phyloP scores from a whole-genome alignment of 2,113 vertebrate species.

The Collichthys lucidus region DNA sequence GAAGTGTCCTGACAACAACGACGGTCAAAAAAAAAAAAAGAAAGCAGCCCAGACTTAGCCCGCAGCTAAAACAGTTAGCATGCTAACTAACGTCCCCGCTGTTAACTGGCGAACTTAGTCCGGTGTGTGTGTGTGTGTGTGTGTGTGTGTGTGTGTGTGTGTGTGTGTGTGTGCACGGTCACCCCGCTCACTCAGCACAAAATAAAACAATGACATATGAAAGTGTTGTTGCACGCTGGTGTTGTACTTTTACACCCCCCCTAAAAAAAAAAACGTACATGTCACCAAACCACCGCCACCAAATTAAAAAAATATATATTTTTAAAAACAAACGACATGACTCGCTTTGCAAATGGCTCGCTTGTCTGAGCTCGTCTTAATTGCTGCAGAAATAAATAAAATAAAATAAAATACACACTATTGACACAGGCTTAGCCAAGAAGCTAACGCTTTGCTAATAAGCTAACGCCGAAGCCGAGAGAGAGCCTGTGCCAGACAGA shows the following conservation, averaged over 20 bases:
- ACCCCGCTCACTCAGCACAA: conserved; percentile 75
- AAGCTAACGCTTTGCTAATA: conserved; percentile 73
- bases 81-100: conserved; percentile 70
- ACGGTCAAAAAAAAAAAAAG: background rate
- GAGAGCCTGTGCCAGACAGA: conserved; percentile 76
- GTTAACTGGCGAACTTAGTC: conserved; percentile 74
- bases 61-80: conserved; percentile 72
- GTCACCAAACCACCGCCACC: too few relatives aligned
- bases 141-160: too few relatives aligned
- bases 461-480: conserved; percentile 77
- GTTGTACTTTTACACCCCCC: background rate
- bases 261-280: background rate
- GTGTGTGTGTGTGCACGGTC: conserved; percentile 61
- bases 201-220: conserved; percentile 61
- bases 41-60: conserved; percentile 41
- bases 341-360: conserved; percentile 4
- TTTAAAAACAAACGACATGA: conserved; percentile 1
- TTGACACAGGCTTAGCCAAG: conserved; percentile 67
- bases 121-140: conserved; percentile 35
- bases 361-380: conserved; percentile 34
- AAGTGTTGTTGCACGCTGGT: conserved; percentile 58
- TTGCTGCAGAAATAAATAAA: conserved; percentile 67
- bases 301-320: too few relatives aligned
- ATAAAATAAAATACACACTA: too few relatives aligned
- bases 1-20: conserved; percentile 54